Evolutionary conservation across 2,113 vertebrate species (phyloP), one percentile per base, ranked within the genome.

Genomic region (Anhinga rufa): DNA sequence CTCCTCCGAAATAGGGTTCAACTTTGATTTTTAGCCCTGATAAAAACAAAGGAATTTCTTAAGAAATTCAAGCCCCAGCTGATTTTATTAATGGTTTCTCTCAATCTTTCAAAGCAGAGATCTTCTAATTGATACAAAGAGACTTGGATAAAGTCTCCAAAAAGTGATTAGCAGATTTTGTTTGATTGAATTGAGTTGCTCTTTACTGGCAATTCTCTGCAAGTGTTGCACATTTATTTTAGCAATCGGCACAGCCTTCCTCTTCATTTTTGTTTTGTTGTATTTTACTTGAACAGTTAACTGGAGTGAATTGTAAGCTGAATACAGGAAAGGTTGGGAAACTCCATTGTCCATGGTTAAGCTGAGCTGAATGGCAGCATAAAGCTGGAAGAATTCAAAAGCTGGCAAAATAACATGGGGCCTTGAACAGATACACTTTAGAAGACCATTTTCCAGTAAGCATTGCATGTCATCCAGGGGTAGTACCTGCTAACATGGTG

Each of bases 41-140:
- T 49, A 86, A 92, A 86, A 95, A 83, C 62, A 92, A 91, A 96
- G 4, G 14, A 34, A 68, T 36, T 83, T 79, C 48, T 89, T 40
- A 84, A 80, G 62, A 76, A 68, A 87, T 60, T 68, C 26, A 84
- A 82, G 8, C 31, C 82, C 57, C 57, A 82, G 22, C 24, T 87
- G 48, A 72, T 87, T 48, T 84, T 84, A 71, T 82, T 88, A 75
- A 81, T 88, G 0, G 0, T 38, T 79, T 91, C 10, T 32, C 26
- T 95, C 72, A 22, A 3, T 85, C 24, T 91, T 92, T 69, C 65
- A 89, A 84, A 91, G 72, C 32, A 62, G 71, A 91, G 71, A 65
- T 44, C 42, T 70, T 77, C 48, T 42, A 28, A 57, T 55, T 81
- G 38, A 68, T 89, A 34, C 8, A 64, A 78, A 92, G 14, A 54